Evolutionary conservation across 2,888 invertebrate genomes (phyloP), one percentile per base, ranked within the genome.

Genomic region (Drosophila seclusa): DNA sequence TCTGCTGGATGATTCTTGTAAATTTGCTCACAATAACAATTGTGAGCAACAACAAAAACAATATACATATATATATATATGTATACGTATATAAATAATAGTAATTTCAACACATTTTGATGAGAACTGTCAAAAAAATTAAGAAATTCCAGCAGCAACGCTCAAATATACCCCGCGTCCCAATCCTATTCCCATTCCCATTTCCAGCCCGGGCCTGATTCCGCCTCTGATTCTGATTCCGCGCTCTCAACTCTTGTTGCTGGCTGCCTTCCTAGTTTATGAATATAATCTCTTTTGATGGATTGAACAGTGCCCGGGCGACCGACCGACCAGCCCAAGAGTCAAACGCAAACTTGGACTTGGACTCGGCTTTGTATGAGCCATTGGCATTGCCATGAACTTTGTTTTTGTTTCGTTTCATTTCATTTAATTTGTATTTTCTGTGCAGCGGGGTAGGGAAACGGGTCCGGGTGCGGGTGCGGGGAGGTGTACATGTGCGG

Each of bases 241-340:
- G 21, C 45, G 21, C 21, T 21, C 45, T 45, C 50, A 29, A 29
- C 18, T 55, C 60, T 66, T 29, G 49, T 66, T 69, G 62, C 67
- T 53, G 53, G 36, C 62, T 61, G 76, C 59, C 73, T 76, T 85
- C 73, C 83, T 82, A 80, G 82, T 84, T 91, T 86, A 80, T 87
- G 78, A 83, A 87, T 76, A 82, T 89, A 91, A 90, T 91, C 90
- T 79, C 80, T 80, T 83, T 83, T 89, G 89, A 89, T 89, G 90
- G 91, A 90, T 91, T 83, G 81, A 81, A 83, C 79, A 83, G 81
- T 71, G 48, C 65, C 66, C 57, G 58, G 62, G 45, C 58, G 66
- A 50, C 55, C 68, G 62, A 31, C 21, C 69, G 53, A 42, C 45
- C 38, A 58, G 31, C 38, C 50, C 62, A 52, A 63, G 59, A 49